A percentile compares a stretch with the other conserved stretches of the same genome.
Conservation (phyloP, 2,797 vertebrate genomes). For the Typhlichthys eigenmanni region DNA sequence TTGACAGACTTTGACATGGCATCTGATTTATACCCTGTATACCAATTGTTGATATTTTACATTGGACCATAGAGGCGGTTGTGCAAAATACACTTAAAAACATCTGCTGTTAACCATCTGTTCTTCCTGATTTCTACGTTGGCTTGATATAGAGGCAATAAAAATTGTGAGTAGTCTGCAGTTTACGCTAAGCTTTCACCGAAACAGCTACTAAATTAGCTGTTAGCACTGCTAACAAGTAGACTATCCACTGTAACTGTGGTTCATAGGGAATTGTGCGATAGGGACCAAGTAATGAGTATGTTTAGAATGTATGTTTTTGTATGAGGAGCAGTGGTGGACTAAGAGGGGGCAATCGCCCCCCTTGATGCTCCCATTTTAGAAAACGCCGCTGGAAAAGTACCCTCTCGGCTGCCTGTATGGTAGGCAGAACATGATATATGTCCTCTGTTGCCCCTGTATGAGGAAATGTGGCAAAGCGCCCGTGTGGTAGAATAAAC, state of each 20-base stretch:
- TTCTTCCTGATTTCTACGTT: neutral
- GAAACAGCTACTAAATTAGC: neutral
- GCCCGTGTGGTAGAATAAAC: no score
- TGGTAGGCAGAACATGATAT: no score
- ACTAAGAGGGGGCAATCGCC: no score
- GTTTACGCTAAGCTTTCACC: no score
- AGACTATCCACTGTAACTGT: neutral
- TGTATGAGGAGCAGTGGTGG: neutral
- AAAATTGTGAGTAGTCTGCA: neutral
- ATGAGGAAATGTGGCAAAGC: no score
- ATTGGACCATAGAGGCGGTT: no score
- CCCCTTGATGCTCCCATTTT: no score
- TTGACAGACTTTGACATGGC: slow-evolving; percentile 14
- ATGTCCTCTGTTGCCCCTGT: no score
- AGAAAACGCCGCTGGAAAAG: no score
- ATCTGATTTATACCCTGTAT: neutral
- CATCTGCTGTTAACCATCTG: neutral
- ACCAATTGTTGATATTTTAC: no score
- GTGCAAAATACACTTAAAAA: neutral
- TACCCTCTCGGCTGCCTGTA: no score
- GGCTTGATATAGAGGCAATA: no score
- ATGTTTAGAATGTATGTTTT: neutral
- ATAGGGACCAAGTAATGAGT: neutral
- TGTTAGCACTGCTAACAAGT: neutral
- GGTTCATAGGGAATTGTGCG: neutral